Conservation (phyloP, 2,888 invertebrate species). For the Erebia ligea region DNA sequence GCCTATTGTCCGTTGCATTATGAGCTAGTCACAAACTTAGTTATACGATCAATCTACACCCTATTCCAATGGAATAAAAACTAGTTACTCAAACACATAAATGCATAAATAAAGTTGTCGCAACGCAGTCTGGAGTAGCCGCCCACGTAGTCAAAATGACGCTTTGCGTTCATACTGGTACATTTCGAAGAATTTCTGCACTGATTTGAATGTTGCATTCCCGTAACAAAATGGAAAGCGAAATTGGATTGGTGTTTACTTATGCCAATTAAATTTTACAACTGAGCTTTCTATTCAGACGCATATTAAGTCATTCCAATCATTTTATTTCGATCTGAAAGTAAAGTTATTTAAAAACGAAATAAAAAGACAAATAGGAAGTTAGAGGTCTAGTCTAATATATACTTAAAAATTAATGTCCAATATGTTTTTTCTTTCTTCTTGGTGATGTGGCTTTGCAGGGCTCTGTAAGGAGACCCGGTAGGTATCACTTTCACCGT, state of each 20-base stretch:
- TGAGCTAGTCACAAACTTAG: constrained; percentile 33
- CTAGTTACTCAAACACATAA: constrained; percentile 14
- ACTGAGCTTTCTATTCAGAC: background rate
- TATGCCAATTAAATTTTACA: constrained; percentile 22
- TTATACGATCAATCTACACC: constrained; percentile 22
- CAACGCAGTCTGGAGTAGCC: constrained; percentile 33
- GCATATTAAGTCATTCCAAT: background rate
- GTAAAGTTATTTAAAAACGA: too few species aligned
- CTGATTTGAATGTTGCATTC: constrained; percentile 31
- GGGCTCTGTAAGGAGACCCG: too few species aligned
- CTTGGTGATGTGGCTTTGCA: too few species aligned
- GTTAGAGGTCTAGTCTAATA: too few species aligned
- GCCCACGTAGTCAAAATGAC: constrained; percentile 39
- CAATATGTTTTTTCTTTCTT: too few species aligned
- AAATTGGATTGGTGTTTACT: constrained; percentile 25
- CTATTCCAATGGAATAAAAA: constrained; percentile 32
- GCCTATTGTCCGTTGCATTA: constrained; percentile 52
- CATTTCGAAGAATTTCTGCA: constrained; percentile 30
- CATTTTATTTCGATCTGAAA: background rate
- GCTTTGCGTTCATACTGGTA: constrained; percentile 24
- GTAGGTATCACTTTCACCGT: too few species aligned
- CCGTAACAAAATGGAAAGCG: constrained; percentile 32
- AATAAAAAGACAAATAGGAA: too few species aligned
- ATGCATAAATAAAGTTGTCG: constrained; percentile 29
- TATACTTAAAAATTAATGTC: too few species aligned